These are phyloP conservation scores for Bradypus variegatus DNA, from an alignment of 2,797 vertebrate genomes.

Conservation along the genomic window DNA sequence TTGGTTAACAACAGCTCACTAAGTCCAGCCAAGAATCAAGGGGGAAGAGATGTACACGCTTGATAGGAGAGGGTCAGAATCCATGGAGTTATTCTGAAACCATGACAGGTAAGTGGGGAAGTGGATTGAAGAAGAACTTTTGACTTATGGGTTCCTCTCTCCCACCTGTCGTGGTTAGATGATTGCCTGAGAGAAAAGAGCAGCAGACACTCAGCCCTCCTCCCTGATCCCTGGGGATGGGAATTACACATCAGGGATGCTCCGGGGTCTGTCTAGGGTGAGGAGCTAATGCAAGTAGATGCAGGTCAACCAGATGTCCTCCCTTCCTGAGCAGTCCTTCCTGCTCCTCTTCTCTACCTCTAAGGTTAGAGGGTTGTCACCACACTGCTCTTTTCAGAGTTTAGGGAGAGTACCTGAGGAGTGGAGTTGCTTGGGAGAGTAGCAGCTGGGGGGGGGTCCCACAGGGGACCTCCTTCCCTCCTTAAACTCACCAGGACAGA, in stretches of 20 bases:
- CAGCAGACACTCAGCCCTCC: no score
- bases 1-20: background rate
- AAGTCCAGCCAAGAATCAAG: background rate
- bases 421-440: background rate
- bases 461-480: background rate
- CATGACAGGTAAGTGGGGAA: background rate
- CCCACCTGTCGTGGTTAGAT: background rate
- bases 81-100: background rate
- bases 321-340: background rate
- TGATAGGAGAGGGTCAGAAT: background rate
- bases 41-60: background rate
- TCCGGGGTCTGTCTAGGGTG: no score
- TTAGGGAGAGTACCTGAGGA: background rate
- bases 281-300: background rate
- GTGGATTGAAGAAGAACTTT: background rate
- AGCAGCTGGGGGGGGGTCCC: background rate
- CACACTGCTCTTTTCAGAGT: background rate
- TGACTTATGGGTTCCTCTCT: background rate
- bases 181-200: background rate
- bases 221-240: no score
- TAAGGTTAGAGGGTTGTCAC: background rate
- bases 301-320: background rate
- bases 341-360: no score
- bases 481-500: background rate
- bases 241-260: no score